phyloP scores from a whole-genome alignment of 2,113 vertebrate species.

The Pteronura brasiliensis region DNA sequence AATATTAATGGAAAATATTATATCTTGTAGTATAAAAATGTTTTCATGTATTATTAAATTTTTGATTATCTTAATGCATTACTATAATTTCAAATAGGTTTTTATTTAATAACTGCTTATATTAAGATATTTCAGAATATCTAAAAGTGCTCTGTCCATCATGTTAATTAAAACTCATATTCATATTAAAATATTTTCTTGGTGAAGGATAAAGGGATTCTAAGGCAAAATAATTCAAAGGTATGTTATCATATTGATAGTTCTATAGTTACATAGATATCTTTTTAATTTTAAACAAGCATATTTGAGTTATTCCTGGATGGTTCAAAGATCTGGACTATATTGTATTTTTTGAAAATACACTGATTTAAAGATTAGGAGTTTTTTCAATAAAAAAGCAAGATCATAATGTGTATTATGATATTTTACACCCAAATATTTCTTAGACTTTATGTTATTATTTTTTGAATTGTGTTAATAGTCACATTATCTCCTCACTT shows the following conservation, averaged over 20 bases:
- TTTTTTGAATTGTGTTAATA: neutral
- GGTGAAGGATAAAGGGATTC: neutral
- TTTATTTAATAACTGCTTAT: neutral
- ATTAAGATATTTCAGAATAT: conserved; percentile 26
- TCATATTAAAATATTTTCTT: neutral
- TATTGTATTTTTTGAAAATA: neutral
- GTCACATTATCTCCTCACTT: neutral
- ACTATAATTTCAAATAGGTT: neutral
- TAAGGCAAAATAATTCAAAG: conserved; percentile 15
- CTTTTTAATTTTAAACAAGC: neutral
- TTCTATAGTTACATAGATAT: neutral
- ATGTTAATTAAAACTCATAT: conserved; percentile 42
- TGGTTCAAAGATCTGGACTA: neutral
- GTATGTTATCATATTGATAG: neutral
- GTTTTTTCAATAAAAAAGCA: neutral
- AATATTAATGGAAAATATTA: conserved; percentile 9
- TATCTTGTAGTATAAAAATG: neutral
- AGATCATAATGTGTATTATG: neutral
- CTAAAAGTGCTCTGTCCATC: neutral
- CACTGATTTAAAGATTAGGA: neutral
- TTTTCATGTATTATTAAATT: conserved; percentile 40
- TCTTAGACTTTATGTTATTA: neutral
- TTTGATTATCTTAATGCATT: conserved; percentile 25
- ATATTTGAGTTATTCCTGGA: neutral
- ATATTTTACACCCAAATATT: neutral